These are phyloP conservation scores for Dinoponera quadriceps DNA, from an alignment of 1,140 invertebrate genomes.

Conservation along the genomic window DNA sequence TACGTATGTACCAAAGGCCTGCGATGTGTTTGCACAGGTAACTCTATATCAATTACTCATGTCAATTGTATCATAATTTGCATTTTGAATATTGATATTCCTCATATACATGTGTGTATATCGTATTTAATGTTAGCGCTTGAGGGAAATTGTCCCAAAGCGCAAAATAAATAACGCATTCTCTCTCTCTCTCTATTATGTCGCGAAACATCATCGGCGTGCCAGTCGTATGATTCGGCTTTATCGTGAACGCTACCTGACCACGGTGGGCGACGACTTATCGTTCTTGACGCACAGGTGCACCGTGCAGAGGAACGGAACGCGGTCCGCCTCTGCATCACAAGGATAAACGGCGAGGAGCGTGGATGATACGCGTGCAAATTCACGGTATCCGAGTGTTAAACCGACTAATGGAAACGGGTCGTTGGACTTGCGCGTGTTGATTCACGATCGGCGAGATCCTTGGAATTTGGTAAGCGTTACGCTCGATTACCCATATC, in stretches of 20 bases:
- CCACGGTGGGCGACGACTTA: conserved; percentile 43
- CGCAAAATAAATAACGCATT: no score
- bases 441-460: no score
- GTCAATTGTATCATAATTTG: no score
- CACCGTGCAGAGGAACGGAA: conserved; percentile 27
- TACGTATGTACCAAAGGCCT: no score
- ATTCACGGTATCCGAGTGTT: conserved; percentile 60
- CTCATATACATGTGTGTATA: no score
- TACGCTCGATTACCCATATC: no score
- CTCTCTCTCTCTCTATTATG: conserved; percentile 51
- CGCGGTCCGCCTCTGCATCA: neutral
- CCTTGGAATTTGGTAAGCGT: no score
- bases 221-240: conserved; percentile 63
- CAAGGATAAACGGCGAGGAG: conserved; percentile 47
- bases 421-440: conserved; percentile 60
- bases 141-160: no score
- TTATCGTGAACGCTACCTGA: conserved; percentile 55
- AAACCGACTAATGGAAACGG: conserved; percentile 69
- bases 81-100: no score
- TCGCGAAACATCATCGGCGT: conserved; percentile 31
- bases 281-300: conserved; percentile 56
- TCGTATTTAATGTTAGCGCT: no score
- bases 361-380: conserved; percentile 71
- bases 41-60: no score
- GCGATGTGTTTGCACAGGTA: no score